Base-by-base conservation (phyloP, 2,113 vertebrate species). In the Vidua macroura region DNA sequence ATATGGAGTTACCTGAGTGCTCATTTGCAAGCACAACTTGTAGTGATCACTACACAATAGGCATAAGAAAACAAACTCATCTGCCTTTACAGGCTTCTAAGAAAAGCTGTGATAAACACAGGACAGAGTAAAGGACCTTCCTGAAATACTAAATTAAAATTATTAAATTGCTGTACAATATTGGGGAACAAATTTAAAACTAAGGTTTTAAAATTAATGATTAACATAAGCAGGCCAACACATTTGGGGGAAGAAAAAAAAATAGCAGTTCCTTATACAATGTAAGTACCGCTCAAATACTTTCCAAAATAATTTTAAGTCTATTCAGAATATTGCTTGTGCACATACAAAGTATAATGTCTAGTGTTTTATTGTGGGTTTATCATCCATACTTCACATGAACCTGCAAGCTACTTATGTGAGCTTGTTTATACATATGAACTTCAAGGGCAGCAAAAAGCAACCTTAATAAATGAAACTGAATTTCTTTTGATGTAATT, bases 51-150 rank as follows among this genome's bases (percentile, higher is more conserved):
- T 97, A 95, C 76, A 97, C 81, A 97, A 96, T 30, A 91, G 77
- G 60, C 90, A 97, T 92, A 96, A 93, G 89, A 94, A 97, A 98
- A 96, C 95, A 97, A 97, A 97, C 90, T 96, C 96, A 97, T 97
- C 97, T 96, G 81, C 95, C 48, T 94, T 97, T 95, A 97, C 62
- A 97, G 96, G 96, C 92, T 96, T 96, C 88, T 94, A 96, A 95
- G 94, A 97, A 97, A 95, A 96, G 86, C 96, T 80, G 30, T 91
- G 88, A 97, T 95, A 94, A 96, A 97, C 56, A 89, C 39, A 87
- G 82, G 89, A 76, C 80, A 96, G 46, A 94, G 53, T 52, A 93
- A 98, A 97, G 75, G 78, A 96, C 83, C 88, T 95, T 94, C 70
- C 52, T 68, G 58, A 97, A 93, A 91, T 78, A 96, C 80, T 81